phyloP scores from a whole-genome alignment of 2,888 invertebrate genomes.

The Muscina levida region DNA sequence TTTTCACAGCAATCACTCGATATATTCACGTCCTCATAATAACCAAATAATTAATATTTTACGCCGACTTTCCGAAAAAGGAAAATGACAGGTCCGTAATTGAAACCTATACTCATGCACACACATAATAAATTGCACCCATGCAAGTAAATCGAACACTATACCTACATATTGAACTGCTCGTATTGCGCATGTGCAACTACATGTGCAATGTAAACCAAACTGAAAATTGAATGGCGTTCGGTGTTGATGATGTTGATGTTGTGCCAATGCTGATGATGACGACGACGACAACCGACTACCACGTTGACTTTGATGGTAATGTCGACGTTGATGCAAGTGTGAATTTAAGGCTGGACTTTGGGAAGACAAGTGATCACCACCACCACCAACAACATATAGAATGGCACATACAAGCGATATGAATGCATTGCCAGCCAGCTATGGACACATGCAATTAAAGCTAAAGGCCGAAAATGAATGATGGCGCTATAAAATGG shows the following conservation, averaged over 20 bases:
- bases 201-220: background rate
- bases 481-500: conserved; percentile 65
- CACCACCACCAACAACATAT: background rate
- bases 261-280: conserved; percentile 2
- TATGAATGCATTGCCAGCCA: background rate
- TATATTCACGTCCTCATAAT: background rate
- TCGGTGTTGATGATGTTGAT: conserved; percentile 33
- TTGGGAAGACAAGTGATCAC: conserved; percentile 47
- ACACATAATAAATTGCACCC: conserved; percentile 18
- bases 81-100: conserved; percentile 34
- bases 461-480: conserved; percentile 56
- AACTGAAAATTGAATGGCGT: background rate
- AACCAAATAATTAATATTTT: conserved; percentile 29
- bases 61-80: conserved; percentile 22
- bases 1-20: background rate
- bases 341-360: conserved; percentile 66
- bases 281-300: conserved; percentile 3
- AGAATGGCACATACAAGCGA: conserved; percentile 8
- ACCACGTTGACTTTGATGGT: conserved; percentile 6
- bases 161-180: background rate
- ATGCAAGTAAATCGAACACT: background rate
- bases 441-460: conserved; percentile 29
- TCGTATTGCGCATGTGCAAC: conserved; percentile 32
- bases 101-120: conserved; percentile 24
- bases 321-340: conserved; percentile 61